phyloP scores from a whole-genome alignment of 2,888 invertebrate species.

The Trilocha varians region DNA sequence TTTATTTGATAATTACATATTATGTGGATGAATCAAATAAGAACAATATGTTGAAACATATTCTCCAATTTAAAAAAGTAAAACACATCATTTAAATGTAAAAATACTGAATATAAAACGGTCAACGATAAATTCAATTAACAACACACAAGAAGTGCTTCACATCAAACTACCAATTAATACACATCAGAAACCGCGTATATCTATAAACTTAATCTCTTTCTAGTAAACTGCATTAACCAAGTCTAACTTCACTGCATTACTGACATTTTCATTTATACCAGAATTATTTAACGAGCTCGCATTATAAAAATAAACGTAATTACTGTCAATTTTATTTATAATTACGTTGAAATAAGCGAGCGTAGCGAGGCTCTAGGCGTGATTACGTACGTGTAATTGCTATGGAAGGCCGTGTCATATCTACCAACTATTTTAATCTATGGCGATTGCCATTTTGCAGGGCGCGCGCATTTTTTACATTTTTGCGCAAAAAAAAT shows the following conservation, averaged over 20 bases:
- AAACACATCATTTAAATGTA: too few relatives aligned
- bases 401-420: background rate
- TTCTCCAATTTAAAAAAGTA: too few relatives aligned
- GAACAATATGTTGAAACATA: too few relatives aligned
- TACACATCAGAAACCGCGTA: background rate
- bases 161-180: background rate
- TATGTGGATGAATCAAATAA: too few relatives aligned
- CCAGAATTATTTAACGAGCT: conserved; percentile 52
- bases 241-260: conserved; percentile 44
- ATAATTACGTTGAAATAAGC: conserved; percentile 39
- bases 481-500: background rate
- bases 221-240: conserved; percentile 52
- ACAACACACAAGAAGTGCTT: too few relatives aligned
- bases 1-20: too few relatives aligned
- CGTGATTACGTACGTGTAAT: background rate
- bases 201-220: conserved; percentile 30
- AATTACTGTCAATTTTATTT: conserved; percentile 69
- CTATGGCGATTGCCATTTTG: conserved; percentile 1
- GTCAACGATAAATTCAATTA: too few relatives aligned
- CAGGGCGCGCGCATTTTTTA: background rate
- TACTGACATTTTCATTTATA: conserved; percentile 38
- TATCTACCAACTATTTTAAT: background rate
- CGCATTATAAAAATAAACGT: conserved; percentile 44
- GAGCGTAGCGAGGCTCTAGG: background rate
- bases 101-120: too few relatives aligned